Conservation (phyloP, 1,140 invertebrate genomes). For the Drosophila albomicans region DNA sequence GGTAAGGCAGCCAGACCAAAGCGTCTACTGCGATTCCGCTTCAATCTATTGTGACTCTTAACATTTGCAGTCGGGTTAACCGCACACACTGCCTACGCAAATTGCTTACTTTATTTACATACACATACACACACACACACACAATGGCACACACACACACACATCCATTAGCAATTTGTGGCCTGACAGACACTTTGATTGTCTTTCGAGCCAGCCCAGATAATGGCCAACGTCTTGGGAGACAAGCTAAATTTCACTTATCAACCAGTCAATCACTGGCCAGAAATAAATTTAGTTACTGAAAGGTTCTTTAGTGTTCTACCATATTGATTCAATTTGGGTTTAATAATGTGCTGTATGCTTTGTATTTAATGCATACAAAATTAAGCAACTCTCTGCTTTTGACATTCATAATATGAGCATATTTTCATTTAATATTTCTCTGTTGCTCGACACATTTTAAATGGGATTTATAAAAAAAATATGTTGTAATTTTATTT, state of each 20-base stretch:
- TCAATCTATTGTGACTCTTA: conserved; percentile 23
- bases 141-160: not conserved
- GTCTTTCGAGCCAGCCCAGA: not conserved
- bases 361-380: too few relatives aligned
- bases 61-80: conserved; percentile 55
- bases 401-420: too few relatives aligned
- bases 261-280: conserved; percentile 3
- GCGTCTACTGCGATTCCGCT: conserved; percentile 13
- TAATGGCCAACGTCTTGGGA: not conserved
- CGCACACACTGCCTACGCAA: conserved; percentile 46
- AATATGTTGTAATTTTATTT: too few relatives aligned
- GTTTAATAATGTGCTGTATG: not conserved
- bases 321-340: not conserved
- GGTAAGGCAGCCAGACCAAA: conserved; percentile 43
- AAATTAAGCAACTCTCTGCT: too few relatives aligned
- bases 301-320: not conserved
- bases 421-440: too few relatives aligned
- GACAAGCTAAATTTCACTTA: conserved; percentile 18
- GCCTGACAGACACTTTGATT: conserved; percentile 17
- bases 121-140: not conserved
- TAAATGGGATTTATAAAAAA: too few relatives aligned
- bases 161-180: conserved; percentile 48
- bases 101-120: conserved; percentile 64
- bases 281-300: not conserved
- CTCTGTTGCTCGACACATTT: too few relatives aligned